Conservation (phyloP, 2,797 vertebrate genomes). For the Aldrovandia affinis region DNA sequence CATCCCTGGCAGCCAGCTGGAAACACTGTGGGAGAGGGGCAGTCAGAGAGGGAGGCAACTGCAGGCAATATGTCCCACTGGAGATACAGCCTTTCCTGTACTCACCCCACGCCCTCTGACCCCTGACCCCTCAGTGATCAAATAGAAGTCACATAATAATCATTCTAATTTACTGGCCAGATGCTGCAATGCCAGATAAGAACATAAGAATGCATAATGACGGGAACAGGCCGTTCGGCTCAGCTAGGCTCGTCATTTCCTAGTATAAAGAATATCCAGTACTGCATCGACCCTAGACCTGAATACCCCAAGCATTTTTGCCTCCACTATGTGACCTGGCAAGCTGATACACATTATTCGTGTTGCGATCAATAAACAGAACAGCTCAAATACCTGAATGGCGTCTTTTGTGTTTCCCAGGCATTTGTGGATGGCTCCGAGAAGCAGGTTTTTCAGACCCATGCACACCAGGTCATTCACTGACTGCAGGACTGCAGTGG, state of each 20-base stretch:
- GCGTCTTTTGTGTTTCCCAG: conserved; percentile 92
- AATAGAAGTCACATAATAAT: neutral
- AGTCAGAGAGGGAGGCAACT: neutral
- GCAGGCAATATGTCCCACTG: too few relatives aligned
- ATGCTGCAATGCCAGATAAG: neutral
- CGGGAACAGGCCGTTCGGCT: too few relatives aligned
- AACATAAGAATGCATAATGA: too few relatives aligned
- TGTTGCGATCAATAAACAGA: neutral
- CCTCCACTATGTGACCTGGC: too few relatives aligned
- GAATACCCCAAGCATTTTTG: too few relatives aligned
- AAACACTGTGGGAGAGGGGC: conserved; percentile 78
- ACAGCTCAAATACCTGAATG: conserved; percentile 77
- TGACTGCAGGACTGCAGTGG: conserved; percentile 84
- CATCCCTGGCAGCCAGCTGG: conserved; percentile 87
- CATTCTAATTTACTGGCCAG: neutral
- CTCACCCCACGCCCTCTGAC: too few relatives aligned
- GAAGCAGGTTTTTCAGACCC: conserved; percentile 91
- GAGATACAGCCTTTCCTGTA: neutral
- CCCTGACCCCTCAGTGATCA: neutral
- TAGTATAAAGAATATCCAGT: too few relatives aligned
- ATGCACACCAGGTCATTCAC: conserved; percentile 81
- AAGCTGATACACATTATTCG: too few relatives aligned
- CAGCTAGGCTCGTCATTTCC: too few relatives aligned
- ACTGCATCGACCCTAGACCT: too few relatives aligned
- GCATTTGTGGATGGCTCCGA: conserved; percentile 94